phyloP scores from a whole-genome alignment of 2,113 vertebrate genomes.

The Taxidea taxus region DNA sequence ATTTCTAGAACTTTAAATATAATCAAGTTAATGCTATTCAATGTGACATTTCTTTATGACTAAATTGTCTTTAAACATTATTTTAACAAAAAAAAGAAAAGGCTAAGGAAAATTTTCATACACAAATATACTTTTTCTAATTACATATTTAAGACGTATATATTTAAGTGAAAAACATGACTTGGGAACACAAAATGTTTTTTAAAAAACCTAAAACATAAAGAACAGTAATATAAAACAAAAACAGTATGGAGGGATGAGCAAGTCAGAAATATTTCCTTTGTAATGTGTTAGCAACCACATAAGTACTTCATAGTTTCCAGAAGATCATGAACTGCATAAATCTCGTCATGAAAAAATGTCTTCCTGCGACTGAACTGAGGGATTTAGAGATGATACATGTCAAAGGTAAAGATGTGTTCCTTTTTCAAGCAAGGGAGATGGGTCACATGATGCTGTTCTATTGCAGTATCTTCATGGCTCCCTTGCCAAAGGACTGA shows the following conservation, averaged over 20 bases:
- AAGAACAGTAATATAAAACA: neutral
- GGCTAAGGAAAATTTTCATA: neutral
- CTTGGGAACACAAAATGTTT: neutral
- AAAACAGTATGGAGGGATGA: neutral
- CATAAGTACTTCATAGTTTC: neutral
- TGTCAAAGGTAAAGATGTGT: constrained; percentile 18
- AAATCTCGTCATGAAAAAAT: neutral
- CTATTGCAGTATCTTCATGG: constrained; percentile 18
- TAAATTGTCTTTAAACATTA: neutral
- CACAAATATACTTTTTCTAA: neutral
- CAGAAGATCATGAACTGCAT: neutral
- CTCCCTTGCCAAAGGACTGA: constrained; percentile 67
- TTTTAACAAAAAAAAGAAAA: neutral
- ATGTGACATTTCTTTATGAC: neutral
- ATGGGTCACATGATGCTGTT: neutral
- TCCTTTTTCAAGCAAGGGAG: constrained; percentile 35
- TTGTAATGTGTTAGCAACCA: neutral
- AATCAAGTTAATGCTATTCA: neutral
- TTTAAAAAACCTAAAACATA: neutral
- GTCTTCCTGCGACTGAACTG: neutral
- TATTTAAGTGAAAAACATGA: neutral
- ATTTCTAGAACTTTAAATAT: neutral
- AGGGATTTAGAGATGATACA: neutral
- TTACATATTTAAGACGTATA: neutral
- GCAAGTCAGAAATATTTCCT: neutral